Base-by-base conservation (phyloP, 2,888 invertebrate species). In the Pammene fasciana region DNA sequence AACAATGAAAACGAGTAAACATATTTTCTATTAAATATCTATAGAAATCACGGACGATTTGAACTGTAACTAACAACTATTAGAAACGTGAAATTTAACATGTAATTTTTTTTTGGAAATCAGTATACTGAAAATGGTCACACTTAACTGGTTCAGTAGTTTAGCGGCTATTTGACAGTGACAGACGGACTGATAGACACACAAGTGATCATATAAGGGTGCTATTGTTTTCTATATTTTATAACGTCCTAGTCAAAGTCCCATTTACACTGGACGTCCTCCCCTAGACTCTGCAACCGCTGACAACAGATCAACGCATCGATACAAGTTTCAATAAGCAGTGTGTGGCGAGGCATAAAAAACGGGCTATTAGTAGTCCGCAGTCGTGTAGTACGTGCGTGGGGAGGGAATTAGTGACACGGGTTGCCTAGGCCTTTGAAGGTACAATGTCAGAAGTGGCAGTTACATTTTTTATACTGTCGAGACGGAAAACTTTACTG, bases 281-380 rank as follows among this genome's bases (percentile, higher is more conserved):
- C 34, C 13, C 7, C 54, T 54, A 54, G 54, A 54, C 54, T 54
- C 54, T 6, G 34, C 54, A 34, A 11, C 7, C 34, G 16, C n/a
- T n/a, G 34, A 26, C 26, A 50, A 52, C 79, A 82, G 86, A 88
- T 88, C 86, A 79, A 85, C 81, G 82, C 83, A 81, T 78, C 81
- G 86, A 87, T 86, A 86, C 82, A 79, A 83, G 84, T 90, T 91
- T 90, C 89, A 90, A 90, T 92, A 89, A 87, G 88, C 88, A 86
- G 83, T 79, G 85, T 84, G 84, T 82, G 86, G 83, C 79, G 77
- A 76, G 78, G 82, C 87, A 90, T 89, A 90, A 92, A 91, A 91
- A 90, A 84, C 81, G 79, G 75, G 76, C 76, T 73, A 85, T 91
- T 87, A 81, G 80, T 80, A 92, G 84, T 86, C 90, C 71, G 72